phyloP scores from a whole-genome alignment of 1,140 invertebrate species.

The Tetramorium simillimum region DNA sequence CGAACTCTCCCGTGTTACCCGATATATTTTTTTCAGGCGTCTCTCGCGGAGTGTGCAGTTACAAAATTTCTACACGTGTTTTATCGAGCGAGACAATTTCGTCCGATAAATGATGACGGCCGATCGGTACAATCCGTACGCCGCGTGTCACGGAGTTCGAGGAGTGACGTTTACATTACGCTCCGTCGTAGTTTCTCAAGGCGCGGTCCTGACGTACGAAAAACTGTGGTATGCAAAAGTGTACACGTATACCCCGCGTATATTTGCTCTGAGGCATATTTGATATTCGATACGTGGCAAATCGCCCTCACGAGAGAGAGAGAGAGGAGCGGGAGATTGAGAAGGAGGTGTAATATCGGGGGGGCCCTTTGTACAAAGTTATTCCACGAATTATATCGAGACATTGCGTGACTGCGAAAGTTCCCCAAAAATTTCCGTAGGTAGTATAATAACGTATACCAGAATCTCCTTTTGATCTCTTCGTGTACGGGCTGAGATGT shows the following conservation, averaged over 20 bases:
- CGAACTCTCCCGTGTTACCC: background rate
- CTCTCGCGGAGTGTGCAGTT: background rate
- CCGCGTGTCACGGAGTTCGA: background rate
- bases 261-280: conserved; percentile 46
- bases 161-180: background rate
- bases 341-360: conserved; percentile 23
- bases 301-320: conserved; percentile 47
- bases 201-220: background rate
- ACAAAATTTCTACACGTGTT: conserved; percentile 3
- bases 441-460: conserved; percentile 70
- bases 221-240: background rate
- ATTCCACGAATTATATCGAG: conserved; percentile 82
- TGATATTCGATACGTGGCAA: conserved; percentile 64
- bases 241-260: background rate
- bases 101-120: background rate
- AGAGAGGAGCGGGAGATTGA: conserved; percentile 32
- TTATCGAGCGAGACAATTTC: conserved; percentile 1
- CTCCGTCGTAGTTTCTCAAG: background rate
- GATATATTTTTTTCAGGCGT: background rate
- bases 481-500: conserved; percentile 76
- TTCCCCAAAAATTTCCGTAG: conserved; percentile 74
- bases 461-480: conserved; percentile 77
- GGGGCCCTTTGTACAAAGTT: conserved; percentile 74
- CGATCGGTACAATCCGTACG: background rate
- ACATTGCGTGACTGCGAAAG: conserved; percentile 81